Base-by-base conservation (phyloP, 2,888 invertebrate genomes). In the Dicycla oo region DNA sequence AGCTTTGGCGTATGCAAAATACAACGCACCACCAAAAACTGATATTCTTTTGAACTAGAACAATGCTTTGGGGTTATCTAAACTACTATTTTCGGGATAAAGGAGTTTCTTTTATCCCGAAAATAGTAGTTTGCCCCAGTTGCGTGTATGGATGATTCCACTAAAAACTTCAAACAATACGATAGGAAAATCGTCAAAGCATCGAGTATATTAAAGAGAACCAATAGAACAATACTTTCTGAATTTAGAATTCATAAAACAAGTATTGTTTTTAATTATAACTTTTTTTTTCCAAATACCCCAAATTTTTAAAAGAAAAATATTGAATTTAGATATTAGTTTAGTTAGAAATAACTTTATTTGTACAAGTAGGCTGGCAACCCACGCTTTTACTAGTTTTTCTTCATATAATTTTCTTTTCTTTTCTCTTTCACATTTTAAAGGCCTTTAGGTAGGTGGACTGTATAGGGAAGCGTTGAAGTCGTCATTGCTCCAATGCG, bases 31-130 rank as follows among this genome's bases (percentile, higher is more conserved):
- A 69, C 23, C 69, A 78, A 78, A 79, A 61, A 54, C 8, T 47
- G 54, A 64, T 53, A 74, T 74, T 65, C 51, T 51, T 74, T 78
- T 74, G 74, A 63, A 26, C 47, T 34, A 38, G n/a, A 63, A 78
- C 63, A 72, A 72, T 30, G 53, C 47, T 75, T 64, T 61, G 53
- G 34, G n/a, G 30, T 56, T 26, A 10, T 18, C 2, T 30, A 40
- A 62, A 43, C 34, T 8, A 62, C n/a, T 54, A 30, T 63, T 65
- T 69, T 66, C 13, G 47, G 49, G 15, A 62, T 54, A 63, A 58
- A 53, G 58, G 53, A 38, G 62, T n/a, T n/a, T n/a, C n/a, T n/a
- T n/a, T n/a, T n/a, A n/a, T n/a, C n/a, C n/a, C n/a, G n/a, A n/a
- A n/a, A n/a, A n/a, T n/a, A n/a, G n/a, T n/a, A n/a, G n/a, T n/a